These are phyloP conservation scores for Branchipolynoe longqiensis DNA, from an alignment of 2,888 invertebrate species.

Conservation along the genomic window DNA sequence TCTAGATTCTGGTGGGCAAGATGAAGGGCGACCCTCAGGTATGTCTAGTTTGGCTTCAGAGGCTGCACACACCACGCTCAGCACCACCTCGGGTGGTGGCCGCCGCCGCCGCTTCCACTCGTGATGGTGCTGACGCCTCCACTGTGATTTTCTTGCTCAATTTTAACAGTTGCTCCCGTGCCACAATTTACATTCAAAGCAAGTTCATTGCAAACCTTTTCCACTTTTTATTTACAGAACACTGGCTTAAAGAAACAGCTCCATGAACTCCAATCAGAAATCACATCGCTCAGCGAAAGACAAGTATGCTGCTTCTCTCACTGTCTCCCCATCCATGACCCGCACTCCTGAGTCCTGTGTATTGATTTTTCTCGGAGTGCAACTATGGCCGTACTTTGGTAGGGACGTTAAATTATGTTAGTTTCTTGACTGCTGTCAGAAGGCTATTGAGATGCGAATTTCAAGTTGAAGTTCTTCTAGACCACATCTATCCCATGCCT, in stretches of 20 bases:
- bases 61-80: constrained; percentile 21
- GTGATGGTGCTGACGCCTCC: background rate
- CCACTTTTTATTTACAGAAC: constrained; percentile 72
- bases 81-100: constrained; percentile 32
- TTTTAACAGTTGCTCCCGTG: background rate
- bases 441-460: background rate
- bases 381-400: constrained; percentile 57
- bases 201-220: background rate
- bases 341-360: constrained; percentile 50
- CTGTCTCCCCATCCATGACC: constrained; percentile 22
- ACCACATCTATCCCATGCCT: too few species aligned
- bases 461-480: background rate
- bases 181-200: background rate
- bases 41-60: constrained; percentile 64
- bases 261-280: constrained; percentile 76
- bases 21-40: constrained; percentile 78
- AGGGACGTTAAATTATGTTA: constrained; percentile 57
- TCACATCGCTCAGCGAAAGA: constrained; percentile 76
- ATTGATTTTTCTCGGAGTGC: constrained; percentile 61
- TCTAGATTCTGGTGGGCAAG: constrained; percentile 76
- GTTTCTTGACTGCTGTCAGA: constrained; percentile 4
- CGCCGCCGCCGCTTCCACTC: constrained; percentile 22
- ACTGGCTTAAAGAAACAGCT: constrained; percentile 72
- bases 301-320: constrained; percentile 70
- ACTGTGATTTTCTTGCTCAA: constrained; percentile 40